Conservation (phyloP, 1,140 invertebrate genomes). For the Mycetomoellerius zeteki region DNA sequence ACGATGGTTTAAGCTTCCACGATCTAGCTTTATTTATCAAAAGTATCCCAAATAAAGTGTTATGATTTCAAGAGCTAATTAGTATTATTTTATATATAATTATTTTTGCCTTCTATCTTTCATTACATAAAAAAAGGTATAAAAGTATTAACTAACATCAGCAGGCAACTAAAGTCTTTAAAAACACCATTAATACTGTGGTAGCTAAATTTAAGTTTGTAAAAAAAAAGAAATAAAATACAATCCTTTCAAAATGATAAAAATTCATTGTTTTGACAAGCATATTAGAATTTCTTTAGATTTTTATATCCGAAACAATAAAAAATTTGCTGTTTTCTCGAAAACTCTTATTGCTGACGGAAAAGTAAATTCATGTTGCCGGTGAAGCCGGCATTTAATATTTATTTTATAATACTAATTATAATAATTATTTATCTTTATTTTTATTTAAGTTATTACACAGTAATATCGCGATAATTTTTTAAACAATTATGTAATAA, state of each 20-base stretch:
- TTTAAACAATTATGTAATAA: slow-evolving; percentile 25
- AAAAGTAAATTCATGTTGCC: too few species aligned
- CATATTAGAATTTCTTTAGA: too few species aligned
- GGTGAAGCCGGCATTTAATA: too few species aligned
- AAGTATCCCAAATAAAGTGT: slow-evolving; percentile 61
- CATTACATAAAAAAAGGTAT: neutral
- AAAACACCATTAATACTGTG: too few species aligned
- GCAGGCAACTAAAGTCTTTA: too few species aligned
- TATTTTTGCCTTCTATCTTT: neutral
- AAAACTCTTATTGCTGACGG: too few species aligned
- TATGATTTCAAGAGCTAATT: slow-evolving; percentile 42
- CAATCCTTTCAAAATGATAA: too few species aligned
- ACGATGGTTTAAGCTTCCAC: slow-evolving; percentile 18
- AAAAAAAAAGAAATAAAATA: too few species aligned
- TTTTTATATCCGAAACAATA: too few species aligned
- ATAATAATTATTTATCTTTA: neutral
- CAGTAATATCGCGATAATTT: neutral
- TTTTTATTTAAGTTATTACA: neutral
- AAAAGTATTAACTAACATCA: neutral
- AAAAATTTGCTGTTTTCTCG: too few species aligned
- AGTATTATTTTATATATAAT: neutral
- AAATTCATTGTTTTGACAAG: too few species aligned
- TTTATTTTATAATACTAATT: neutral
- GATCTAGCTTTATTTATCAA: slow-evolving; percentile 17
- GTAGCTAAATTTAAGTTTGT: too few species aligned